phyloP scores from a whole-genome alignment of 2,888 invertebrate genomes.

The Lepetodrilus schrolli region DNA sequence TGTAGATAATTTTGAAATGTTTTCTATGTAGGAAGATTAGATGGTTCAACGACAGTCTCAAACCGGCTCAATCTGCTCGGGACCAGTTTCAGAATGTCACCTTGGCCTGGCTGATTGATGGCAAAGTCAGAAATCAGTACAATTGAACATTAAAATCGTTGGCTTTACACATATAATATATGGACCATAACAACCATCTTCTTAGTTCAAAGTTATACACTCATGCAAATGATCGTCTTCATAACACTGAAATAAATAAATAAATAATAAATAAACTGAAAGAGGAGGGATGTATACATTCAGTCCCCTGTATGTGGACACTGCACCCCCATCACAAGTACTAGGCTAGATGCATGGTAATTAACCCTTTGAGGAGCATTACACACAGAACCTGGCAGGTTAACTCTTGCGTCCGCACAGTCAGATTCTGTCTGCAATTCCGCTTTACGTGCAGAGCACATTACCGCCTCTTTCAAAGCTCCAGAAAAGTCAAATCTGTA shows the following conservation, averaged over 20 bases:
- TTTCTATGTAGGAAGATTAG: background rate
- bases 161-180: constrained; percentile 33
- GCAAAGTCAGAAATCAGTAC: constrained; percentile 24
- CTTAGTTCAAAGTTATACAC: constrained; percentile 31
- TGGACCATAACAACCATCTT: constrained; percentile 35
- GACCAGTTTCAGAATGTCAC: constrained; percentile 8
- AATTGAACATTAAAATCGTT: constrained; percentile 33
- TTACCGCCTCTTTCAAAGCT: constrained; percentile 7
- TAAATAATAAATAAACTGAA: constrained; percentile 12
- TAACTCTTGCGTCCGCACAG: too few species aligned
- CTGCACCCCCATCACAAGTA: constrained; percentile 10
- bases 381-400: too few species aligned
- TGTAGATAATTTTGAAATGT: background rate
- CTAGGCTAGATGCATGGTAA: constrained; percentile 24
- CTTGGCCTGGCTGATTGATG: constrained; percentile 7
- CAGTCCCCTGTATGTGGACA: background rate
- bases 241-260: constrained; percentile 25
- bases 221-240: constrained; percentile 32
- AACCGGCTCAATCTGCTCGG: constrained; percentile 30
- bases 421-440: too few species aligned
- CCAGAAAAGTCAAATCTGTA: constrained; percentile 7
- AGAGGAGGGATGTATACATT: constrained; percentile 14
- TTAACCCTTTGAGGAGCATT: too few species aligned
- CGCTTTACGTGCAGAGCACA: constrained; percentile 6
- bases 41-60: constrained; percentile 33